Evolutionary conservation across 2,888 invertebrate species (phyloP).

Genomic region (Xestia ashworthii): DNA sequence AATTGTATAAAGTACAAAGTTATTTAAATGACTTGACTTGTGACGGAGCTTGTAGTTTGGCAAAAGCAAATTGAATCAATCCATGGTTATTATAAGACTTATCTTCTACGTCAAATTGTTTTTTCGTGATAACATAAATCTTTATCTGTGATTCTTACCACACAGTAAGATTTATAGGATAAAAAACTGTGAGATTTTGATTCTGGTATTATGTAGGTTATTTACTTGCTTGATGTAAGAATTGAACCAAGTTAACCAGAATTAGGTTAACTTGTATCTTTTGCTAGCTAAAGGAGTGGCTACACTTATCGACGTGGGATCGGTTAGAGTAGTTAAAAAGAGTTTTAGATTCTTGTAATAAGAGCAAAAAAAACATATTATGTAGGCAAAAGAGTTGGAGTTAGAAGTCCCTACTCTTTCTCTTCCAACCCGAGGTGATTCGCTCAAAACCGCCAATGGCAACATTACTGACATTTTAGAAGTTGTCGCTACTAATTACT

Average conservation of each 20-base stretch:
- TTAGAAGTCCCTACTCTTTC: not conserved
- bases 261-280: slow-evolving; percentile 2
- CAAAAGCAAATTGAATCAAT: slow-evolving; percentile 9
- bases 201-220: not conserved
- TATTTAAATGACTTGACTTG: not conserved
- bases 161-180: not conserved
- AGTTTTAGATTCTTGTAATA: not conserved
- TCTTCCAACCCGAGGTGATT: not conserved
- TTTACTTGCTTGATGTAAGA: not conserved
- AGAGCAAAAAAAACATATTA: not conserved
- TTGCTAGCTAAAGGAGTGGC: not conserved
- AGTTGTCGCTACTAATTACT: not conserved
- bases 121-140: not conserved
- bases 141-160: slow-evolving; percentile 12
- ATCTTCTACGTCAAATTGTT: not conserved
- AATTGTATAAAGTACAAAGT: slow-evolving; percentile 25
- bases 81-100: not conserved
- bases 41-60: slow-evolving; percentile 10
- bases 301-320: not conserved
- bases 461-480: not conserved
- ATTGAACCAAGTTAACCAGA: not conserved
- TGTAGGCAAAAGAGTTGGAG: not conserved
- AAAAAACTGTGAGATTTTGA: not conserved
- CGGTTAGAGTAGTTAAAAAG: not conserved
- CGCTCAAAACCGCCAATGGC: not conserved